A percentile compares a stretch with the other conserved stretches of the same genome.
Evolutionary conservation across 2,113 vertebrate genomes (phyloP).

Genomic region (Carassius carassius): DNA sequence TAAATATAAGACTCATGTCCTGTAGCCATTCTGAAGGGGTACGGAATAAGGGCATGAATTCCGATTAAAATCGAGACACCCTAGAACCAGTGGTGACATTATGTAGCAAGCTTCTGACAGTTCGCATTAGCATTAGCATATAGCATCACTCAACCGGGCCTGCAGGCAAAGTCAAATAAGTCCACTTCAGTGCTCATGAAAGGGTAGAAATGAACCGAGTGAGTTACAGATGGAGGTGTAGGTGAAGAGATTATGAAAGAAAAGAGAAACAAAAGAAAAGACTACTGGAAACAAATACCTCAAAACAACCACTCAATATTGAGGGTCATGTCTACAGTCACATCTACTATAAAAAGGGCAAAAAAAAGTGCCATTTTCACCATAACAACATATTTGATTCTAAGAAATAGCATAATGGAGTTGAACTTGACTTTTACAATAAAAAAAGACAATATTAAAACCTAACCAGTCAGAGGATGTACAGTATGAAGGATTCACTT

Average conservation of each 20-base stretch:
- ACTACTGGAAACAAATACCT: too few species aligned
- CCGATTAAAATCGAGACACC: slow-evolving; percentile 28
- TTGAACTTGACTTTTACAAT: neutral
- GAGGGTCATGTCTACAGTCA: too few species aligned
- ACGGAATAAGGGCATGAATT: slow-evolving; percentile 9
- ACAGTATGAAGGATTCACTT: neutral
- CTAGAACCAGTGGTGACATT: slow-evolving; percentile 54
- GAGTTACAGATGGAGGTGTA: slow-evolving; percentile 2
- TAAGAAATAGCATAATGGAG: too few species aligned
- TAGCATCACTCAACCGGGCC: neutral
- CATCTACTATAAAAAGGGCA: too few species aligned
- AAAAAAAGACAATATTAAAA: neutral
- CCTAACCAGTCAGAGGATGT: neutral
- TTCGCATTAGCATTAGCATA: slow-evolving; percentile 12
- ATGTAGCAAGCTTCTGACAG: slow-evolving; percentile 35
- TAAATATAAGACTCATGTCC: slow-evolving; percentile 40
- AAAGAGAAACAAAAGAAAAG: too few species aligned
- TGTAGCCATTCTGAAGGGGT: slow-evolving; percentile 20
- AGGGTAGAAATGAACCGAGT: neutral
- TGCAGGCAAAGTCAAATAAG: slow-evolving; percentile 32
- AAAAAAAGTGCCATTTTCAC: neutral
- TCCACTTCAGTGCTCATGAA: neutral
- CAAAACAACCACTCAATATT: too few species aligned
- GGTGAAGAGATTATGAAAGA: neutral
- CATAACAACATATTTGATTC: neutral